These are phyloP conservation scores for Scaptodrosophila latifasciaeformis DNA, from an alignment of 2,888 invertebrate genomes.

Conservation along the genomic window DNA sequence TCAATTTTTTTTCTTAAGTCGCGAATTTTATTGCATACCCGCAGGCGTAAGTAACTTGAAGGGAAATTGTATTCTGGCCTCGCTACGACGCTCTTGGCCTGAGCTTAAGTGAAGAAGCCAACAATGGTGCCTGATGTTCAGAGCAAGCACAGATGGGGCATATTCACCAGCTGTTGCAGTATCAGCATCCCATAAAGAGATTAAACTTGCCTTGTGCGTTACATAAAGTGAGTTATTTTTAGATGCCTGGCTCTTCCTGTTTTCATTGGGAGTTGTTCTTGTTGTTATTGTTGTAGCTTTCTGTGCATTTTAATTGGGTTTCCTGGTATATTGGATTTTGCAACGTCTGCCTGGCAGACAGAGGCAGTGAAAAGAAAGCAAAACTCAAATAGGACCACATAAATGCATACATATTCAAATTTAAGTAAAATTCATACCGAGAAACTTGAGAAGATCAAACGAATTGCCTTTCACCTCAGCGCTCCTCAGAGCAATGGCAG, in stretches of 20 bases:
- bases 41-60: constrained; percentile 7
- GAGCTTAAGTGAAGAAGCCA: background rate
- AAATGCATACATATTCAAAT: too few species aligned
- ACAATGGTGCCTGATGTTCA: too few species aligned
- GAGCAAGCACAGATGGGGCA: constrained; percentile 20
- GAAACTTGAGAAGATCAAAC: too few species aligned
- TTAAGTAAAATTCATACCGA: too few species aligned
- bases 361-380: background rate
- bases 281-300: constrained; percentile 37
- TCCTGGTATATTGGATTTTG: constrained; percentile 63
- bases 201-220: constrained; percentile 55
- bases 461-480: too few species aligned
- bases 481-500: too few species aligned
- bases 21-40: constrained; percentile 18
- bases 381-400: background rate
- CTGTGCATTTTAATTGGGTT: constrained; percentile 62
- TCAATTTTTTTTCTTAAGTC: background rate
- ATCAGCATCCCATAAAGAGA: constrained; percentile 38
- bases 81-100: too few species aligned
- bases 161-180: constrained; percentile 41
- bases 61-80: too few species aligned
- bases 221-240: constrained; percentile 57
- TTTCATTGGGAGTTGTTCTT: too few species aligned
- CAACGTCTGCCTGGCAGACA: background rate
- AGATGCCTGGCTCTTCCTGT: constrained; percentile 31